phyloP scores from a whole-genome alignment of 2,113 vertebrate species.

The Rhynchopsitta pachyrhyncha region DNA sequence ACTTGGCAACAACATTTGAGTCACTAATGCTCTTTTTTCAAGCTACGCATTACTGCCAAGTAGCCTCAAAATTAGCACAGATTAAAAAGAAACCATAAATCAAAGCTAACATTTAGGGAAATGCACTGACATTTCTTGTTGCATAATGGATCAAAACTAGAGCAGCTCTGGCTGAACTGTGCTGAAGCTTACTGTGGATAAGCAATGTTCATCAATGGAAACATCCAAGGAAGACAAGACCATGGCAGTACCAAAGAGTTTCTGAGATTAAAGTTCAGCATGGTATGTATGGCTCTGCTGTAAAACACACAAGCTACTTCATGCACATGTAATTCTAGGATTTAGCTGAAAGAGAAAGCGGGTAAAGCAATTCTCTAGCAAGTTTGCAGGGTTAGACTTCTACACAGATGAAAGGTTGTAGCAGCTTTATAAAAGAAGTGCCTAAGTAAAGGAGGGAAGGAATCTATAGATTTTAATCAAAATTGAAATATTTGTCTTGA shows the following conservation, averaged over 20 bases:
- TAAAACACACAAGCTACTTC: neutral
- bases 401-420: neutral
- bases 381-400: neutral
- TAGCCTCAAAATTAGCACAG: neutral
- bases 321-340: neutral
- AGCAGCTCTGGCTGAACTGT: neutral
- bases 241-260: neutral
- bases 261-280: neutral
- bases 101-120: neutral
- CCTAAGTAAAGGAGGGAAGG: neutral
- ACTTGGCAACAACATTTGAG: neutral
- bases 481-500: neutral
- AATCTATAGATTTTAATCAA: neutral
- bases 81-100: slow-evolving; percentile 3
- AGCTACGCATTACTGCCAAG: neutral
- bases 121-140: neutral
- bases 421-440: neutral
- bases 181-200: neutral
- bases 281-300: neutral
- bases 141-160: neutral
- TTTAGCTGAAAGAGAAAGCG: neutral
- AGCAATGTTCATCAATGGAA: neutral
- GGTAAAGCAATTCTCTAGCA: neutral
- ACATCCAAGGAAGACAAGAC: neutral
- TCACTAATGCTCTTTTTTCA: neutral